phyloP scores from a whole-genome alignment of 2,888 invertebrate species.

The Clunio marinus region DNA sequence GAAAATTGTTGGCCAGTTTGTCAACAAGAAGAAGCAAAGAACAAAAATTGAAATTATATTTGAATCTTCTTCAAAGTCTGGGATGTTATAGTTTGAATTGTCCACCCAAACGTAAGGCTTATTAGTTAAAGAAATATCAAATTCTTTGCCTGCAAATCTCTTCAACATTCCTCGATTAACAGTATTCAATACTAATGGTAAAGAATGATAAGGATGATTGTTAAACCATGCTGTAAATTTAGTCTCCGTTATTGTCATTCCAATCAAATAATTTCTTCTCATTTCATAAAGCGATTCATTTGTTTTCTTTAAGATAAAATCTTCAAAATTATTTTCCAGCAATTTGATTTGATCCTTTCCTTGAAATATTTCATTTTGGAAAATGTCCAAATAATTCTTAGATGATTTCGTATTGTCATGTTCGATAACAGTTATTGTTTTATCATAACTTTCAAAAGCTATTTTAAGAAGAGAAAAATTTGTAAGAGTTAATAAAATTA shows the following conservation, averaged over 20 bases:
- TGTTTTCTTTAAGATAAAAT: conserved; percentile 44
- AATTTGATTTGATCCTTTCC: neutral
- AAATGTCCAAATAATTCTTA: neutral
- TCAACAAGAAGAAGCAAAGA: conserved; percentile 51
- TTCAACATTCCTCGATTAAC: conserved; percentile 61
- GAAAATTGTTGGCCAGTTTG: conserved; percentile 47
- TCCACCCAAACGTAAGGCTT: conserved; percentile 64
- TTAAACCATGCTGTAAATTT: conserved; percentile 67
- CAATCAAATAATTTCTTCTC: conserved; percentile 56
- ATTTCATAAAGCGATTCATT: conserved; percentile 49
- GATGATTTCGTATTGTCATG: conserved; percentile 28
- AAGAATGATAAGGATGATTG: conserved; percentile 71
- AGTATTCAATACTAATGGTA: conserved; percentile 62
- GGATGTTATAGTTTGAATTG: conserved; percentile 53
- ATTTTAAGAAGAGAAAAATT: no score
- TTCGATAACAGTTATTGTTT: conserved; percentile 48
- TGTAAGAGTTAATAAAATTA: no score
- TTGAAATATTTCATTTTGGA: neutral
- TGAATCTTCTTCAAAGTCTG: neutral
- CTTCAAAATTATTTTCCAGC: neutral
- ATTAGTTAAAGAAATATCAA: conserved; percentile 56
- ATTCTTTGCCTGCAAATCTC: conserved; percentile 41
- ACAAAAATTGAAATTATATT: conserved; percentile 46
- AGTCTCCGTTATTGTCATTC: conserved; percentile 52
- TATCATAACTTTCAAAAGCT: conserved; percentile 51